phyloP scores from a whole-genome alignment of 1,140 invertebrate genomes.

The Papilio polyxenes region DNA sequence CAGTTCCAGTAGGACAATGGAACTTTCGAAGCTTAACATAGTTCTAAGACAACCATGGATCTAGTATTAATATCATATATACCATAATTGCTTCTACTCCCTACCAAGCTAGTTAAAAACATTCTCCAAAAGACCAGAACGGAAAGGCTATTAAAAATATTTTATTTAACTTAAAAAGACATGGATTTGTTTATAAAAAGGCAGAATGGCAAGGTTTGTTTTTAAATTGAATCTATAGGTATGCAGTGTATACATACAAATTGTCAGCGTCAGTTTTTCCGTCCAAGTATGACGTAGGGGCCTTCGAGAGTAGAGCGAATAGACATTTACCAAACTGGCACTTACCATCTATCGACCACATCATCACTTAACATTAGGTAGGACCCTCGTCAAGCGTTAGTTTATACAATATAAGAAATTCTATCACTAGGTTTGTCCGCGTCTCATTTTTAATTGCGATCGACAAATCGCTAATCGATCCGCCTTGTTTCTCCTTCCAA shows the following conservation, averaged over 20 bases:
- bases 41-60: too few relatives aligned
- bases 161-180: neutral
- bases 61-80: neutral
- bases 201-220: conserved; percentile 5
- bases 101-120: neutral
- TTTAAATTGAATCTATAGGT: neutral
- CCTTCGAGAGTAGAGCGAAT: too few relatives aligned
- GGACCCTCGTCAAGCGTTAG: too few relatives aligned
- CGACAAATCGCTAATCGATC: conserved; percentile 42
- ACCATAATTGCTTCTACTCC: neutral
- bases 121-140: neutral
- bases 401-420: too few relatives aligned
- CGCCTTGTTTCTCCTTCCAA: conserved; percentile 41
- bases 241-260: neutral
- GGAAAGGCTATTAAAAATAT: neutral
- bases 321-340: too few relatives aligned
- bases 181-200: neutral
- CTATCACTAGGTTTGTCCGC: conserved; percentile 43
- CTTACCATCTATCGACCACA: too few relatives aligned
- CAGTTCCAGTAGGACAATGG: too few relatives aligned
- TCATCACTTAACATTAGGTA: too few relatives aligned
- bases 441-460: conserved; percentile 55
- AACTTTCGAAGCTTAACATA: too few relatives aligned
- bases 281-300: neutral
- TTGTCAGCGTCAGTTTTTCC: neutral